phyloP scores from a whole-genome alignment of 2,113 vertebrate species.

The Atlantisia rogersi region DNA sequence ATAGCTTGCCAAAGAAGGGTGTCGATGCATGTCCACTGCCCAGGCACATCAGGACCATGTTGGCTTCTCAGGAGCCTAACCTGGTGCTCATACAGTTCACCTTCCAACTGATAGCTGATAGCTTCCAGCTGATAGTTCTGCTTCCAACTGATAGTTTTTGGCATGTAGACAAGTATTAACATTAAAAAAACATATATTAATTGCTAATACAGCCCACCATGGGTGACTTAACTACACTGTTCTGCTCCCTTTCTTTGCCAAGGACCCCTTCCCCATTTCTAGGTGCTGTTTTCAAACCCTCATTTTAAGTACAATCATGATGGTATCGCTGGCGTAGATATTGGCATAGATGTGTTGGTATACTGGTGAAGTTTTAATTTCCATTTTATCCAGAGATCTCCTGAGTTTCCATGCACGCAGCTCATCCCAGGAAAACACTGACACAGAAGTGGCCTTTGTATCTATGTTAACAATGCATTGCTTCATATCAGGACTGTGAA shows the following conservation, averaged over 20 bases:
- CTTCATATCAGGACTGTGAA: neutral
- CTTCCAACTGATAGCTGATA: too few relatives aligned
- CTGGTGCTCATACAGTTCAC: neutral
- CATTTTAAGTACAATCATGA: neutral
- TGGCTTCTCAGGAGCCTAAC: neutral
- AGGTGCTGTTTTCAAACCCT: neutral
- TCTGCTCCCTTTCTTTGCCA: neutral
- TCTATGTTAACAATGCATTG: neutral
- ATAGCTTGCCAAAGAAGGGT: neutral
- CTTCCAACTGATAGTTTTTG: neutral
- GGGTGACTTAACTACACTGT: neutral
- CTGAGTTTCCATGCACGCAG: neutral
- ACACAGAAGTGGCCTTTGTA: neutral
- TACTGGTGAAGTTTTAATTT: neutral
- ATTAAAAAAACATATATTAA: neutral
- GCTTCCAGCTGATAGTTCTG: too few relatives aligned
- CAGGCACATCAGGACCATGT: neutral
- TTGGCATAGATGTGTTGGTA: neutral
- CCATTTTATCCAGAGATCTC: neutral
- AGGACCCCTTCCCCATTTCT: neutral
- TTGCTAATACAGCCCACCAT: neutral
- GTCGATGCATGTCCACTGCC: fast-evolving
- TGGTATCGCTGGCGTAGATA: neutral
- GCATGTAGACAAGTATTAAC: neutral
- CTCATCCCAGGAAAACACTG: neutral